phyloP scores from a whole-genome alignment of 2,113 vertebrate genomes.

The Zapornia atra region DNA sequence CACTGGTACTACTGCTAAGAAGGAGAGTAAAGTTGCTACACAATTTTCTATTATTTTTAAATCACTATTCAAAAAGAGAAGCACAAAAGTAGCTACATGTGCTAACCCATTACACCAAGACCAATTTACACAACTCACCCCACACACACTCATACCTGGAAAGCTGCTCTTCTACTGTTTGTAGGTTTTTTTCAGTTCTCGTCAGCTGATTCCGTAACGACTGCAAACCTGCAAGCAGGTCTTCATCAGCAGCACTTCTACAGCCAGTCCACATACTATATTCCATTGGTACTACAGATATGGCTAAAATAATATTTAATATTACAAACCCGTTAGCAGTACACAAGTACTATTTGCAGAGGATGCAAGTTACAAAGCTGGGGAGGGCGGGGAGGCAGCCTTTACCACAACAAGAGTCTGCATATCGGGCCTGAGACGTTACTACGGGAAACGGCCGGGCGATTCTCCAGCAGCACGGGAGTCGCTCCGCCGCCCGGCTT shows the following conservation, averaged over 20 bases:
- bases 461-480: too few relatives aligned
- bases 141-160: slow-evolving; percentile 55
- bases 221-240: slow-evolving; percentile 72
- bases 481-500: neutral
- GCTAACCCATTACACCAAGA: neutral
- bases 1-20: slow-evolving; percentile 47
- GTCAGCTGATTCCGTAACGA: slow-evolving; percentile 74
- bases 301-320: neutral
- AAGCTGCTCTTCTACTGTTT: slow-evolving; percentile 75
- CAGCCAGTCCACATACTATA: neutral
- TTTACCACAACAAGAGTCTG: too few relatives aligned
- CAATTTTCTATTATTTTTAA: neutral
- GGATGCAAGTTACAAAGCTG: neutral
- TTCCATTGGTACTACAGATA: slow-evolving; percentile 32
- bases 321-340: neutral
- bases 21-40: neutral
- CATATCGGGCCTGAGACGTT: accelerated
- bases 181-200: slow-evolving; percentile 77
- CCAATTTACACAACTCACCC: neutral
- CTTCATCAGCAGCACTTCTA: slow-evolving; percentile 58
- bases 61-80: neutral
- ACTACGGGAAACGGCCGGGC: accelerated
- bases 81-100: neutral
- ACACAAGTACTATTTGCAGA: too few relatives aligned
- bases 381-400: too few relatives aligned